Percentiles rank a stretch among this genome's conserved stretches.
Evolutionary conservation across 2,797 vertebrate genomes (phyloP).

Genomic region (Acropternis orthonyx): DNA sequence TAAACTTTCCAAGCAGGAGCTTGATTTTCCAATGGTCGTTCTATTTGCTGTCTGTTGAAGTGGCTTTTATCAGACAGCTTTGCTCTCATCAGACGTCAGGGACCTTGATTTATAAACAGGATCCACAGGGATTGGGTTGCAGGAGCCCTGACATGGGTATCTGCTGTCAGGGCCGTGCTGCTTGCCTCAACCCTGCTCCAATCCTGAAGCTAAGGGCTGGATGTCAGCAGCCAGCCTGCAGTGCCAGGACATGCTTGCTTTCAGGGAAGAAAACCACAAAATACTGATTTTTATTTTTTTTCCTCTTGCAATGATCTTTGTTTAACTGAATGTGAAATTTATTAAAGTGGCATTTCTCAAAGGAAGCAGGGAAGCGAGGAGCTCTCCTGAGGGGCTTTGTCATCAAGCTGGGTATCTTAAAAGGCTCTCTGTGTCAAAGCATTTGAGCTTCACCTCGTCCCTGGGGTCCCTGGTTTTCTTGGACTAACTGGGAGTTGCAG

Average conservation of each 20-base stretch:
- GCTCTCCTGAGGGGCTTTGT: background rate
- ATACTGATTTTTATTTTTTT: background rate
- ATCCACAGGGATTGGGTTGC: background rate
- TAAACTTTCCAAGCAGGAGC: background rate
- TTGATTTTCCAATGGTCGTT: background rate
- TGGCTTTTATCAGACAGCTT: slow-evolving; percentile 31
- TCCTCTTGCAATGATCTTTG: background rate
- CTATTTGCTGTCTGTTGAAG: background rate
- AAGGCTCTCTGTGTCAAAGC: background rate
- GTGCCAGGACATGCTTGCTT: background rate
- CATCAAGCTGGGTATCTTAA: background rate
- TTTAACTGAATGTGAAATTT: background rate
- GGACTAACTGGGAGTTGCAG: background rate
- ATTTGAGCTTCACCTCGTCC: background rate
- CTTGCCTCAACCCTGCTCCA: background rate
- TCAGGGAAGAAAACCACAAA: background rate
- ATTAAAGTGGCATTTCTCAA: background rate
- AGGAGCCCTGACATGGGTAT: background rate
- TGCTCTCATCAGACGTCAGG: slow-evolving; percentile 1
- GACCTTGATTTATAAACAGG: slow-evolving; percentile 33
- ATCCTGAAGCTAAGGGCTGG: background rate
- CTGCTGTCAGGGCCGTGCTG: background rate
- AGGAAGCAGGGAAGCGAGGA: background rate
- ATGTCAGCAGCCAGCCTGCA: background rate
- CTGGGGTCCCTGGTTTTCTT: background rate